Conservation (phyloP, 2,113 vertebrate genomes). For the Conger conger region DNA sequence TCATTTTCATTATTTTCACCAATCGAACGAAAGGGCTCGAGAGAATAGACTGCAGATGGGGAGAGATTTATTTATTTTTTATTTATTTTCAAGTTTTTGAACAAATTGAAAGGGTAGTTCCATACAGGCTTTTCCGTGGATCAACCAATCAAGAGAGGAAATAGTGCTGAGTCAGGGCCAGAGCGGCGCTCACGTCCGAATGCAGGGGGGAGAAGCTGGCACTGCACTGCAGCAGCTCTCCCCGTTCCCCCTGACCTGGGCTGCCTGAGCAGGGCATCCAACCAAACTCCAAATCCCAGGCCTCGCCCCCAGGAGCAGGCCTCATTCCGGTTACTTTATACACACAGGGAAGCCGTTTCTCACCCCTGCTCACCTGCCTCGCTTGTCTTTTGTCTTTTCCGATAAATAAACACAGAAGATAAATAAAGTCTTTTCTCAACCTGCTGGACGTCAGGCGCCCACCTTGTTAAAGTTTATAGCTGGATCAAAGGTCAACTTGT, state of each 20-base stretch:
- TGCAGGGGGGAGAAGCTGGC: constrained; percentile 74
- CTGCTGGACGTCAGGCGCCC: constrained; percentile 33
- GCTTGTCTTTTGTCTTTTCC: neutral
- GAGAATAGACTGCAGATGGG: neutral
- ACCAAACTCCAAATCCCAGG: constrained; percentile 56
- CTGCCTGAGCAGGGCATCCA: constrained; percentile 57
- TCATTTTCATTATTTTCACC: neutral
- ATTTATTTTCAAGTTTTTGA: neutral
- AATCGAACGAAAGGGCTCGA: neutral
- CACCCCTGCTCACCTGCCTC: neutral
- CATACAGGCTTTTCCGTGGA: constrained; percentile 60
- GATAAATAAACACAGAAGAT: constrained; percentile 13
- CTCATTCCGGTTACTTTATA: constrained; percentile 10
- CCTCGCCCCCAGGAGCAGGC: constrained; percentile 46
- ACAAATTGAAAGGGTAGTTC: constrained; percentile 38
- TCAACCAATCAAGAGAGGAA: constrained; percentile 77
- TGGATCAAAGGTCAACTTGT: constrained; percentile 49
- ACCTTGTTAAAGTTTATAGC: constrained; percentile 63
- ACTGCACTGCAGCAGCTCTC: constrained; percentile 79
- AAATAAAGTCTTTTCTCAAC: constrained; percentile 25
- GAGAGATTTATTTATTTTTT: neutral
- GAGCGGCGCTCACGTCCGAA: constrained; percentile 73
- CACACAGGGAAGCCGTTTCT: neutral
- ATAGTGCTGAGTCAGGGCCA: constrained; percentile 84
- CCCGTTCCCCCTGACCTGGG: constrained; percentile 52